A percentile compares a stretch with the other conserved stretches of the same genome.
These are phyloP conservation scores for Linnaemya tessellans DNA, from an alignment of 2,888 invertebrate genomes.

Conservation along the genomic window DNA sequence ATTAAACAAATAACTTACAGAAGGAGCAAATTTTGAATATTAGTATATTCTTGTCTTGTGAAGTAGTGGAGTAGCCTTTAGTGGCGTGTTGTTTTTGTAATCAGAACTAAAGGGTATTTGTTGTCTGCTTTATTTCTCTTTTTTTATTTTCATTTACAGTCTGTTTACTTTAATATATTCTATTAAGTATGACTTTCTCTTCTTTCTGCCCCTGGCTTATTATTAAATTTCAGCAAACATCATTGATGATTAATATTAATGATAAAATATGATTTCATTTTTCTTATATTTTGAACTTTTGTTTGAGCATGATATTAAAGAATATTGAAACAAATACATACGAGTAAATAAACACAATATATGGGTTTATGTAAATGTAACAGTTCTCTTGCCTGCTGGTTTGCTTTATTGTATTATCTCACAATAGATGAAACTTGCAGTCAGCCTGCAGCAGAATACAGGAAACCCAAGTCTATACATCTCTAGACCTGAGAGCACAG, in stretches of 20 bases:
- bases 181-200: neutral
- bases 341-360: neutral
- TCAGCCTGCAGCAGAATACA: too few species aligned
- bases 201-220: neutral
- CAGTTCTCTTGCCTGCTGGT: neutral
- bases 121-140: neutral
- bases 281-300: neutral
- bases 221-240: slow-evolving; percentile 20
- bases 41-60: too few species aligned
- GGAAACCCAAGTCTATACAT: too few species aligned
- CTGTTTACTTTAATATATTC: neutral
- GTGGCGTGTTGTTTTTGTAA: neutral
- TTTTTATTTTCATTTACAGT: neutral
- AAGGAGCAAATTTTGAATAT: too few species aligned
- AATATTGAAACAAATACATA: slow-evolving; percentile 11
- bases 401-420: neutral
- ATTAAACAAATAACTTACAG: too few species aligned
- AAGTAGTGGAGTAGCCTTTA: too few species aligned
- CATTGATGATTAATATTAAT: slow-evolving; percentile 16
- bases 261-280: neutral
- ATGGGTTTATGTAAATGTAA: neutral
- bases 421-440: too few species aligned
- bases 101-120: neutral
- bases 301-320: slow-evolving; percentile 11
- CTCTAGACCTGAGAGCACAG: too few species aligned